Conservation (phyloP, 2,113 vertebrate species). For the Willisornis vidua region DNA sequence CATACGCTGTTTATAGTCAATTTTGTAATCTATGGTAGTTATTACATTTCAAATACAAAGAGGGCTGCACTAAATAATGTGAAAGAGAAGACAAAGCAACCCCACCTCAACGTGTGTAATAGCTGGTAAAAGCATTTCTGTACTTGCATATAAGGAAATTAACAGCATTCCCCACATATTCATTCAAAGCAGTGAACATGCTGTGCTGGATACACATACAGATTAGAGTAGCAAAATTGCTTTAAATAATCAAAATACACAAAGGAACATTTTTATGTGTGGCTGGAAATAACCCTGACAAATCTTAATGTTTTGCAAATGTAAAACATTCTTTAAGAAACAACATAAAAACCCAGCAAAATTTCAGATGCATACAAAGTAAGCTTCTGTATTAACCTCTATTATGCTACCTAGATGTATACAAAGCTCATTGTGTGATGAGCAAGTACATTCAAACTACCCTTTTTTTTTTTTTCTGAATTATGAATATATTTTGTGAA, state of each 20-base stretch:
- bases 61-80: background rate
- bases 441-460: background rate
- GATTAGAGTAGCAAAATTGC: constrained; percentile 76
- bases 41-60: constrained; percentile 24
- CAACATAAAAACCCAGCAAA: constrained; percentile 4
- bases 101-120: constrained; percentile 22
- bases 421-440: constrained; percentile 24
- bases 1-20: background rate
- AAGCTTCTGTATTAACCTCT: background rate
- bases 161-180: constrained; percentile 64
- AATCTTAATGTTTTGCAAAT: constrained; percentile 75
- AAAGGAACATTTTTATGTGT: constrained; percentile 74
- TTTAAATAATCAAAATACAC: constrained; percentile 81
- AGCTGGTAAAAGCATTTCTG: constrained; percentile 67
- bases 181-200: constrained; percentile 69
- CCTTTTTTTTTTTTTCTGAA: background rate
- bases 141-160: constrained; percentile 66
- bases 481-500: constrained; percentile 3
- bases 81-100: constrained; percentile 42
- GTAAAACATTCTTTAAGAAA: constrained; percentile 72
- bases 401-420: background rate
- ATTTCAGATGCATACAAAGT: background rate
- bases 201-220: constrained; percentile 60
- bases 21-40: background rate
- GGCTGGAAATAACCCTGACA: constrained; percentile 77